phyloP scores from a whole-genome alignment of 2,113 vertebrate species.

The Mus musculus region GRCm39 chr3:41502001-41502500 shows the following conservation, averaged over 20 bases:
- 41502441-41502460: too few relatives aligned
- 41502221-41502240: background rate
- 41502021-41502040: constrained; percentile 69
- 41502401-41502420: too few relatives aligned
- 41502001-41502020: constrained; percentile 73
- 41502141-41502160: background rate
- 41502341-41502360: too few relatives aligned
- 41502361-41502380: too few relatives aligned
- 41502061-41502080: constrained; percentile 34
- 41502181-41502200: background rate
- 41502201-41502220: background rate
- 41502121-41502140: background rate
- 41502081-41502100: background rate
- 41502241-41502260: background rate
- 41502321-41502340: too few relatives aligned
- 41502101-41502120: background rate
- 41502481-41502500: too few relatives aligned
- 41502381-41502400: too few relatives aligned
- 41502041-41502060: constrained; percentile 61
- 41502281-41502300: too few relatives aligned
- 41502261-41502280: too few relatives aligned
- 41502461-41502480: too few relatives aligned
- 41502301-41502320: too few relatives aligned
- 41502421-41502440: too few relatives aligned
- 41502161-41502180: background rate